These are phyloP conservation scores for Hypothenemus hampei DNA, from an alignment of 1,140 invertebrate species.

Conservation along the genomic window DNA sequence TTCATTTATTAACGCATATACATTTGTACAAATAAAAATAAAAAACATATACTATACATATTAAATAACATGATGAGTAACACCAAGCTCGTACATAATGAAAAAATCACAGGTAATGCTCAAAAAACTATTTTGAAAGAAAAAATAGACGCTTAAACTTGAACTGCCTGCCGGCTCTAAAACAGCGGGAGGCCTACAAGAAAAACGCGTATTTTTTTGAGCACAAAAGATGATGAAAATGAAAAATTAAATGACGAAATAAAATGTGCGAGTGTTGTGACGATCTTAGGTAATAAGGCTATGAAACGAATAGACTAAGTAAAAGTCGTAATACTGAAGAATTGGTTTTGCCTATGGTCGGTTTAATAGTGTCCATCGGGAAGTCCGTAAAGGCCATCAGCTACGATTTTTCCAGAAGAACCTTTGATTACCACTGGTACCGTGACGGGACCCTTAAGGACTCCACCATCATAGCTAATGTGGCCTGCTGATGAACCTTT, in stretches of 20 bases:
- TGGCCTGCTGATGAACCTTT: slow-evolving; percentile 19
- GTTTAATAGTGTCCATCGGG: slow-evolving; percentile 21
- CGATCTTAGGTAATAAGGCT: slow-evolving; percentile 28
- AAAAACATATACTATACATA: slow-evolving; percentile 27
- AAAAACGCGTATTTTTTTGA: slow-evolving; percentile 5
- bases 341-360: slow-evolving; percentile 29
- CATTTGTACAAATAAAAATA: slow-evolving; percentile 28
- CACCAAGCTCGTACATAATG: slow-evolving; percentile 30
- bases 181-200: slow-evolving; percentile 22
- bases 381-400: slow-evolving; percentile 34
- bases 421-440: slow-evolving; percentile 35
- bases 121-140: too few species aligned
- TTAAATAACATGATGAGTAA: slow-evolving; percentile 30
- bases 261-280: slow-evolving; percentile 20
- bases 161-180: slow-evolving; percentile 21
- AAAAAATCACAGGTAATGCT: slow-evolving; percentile 28
- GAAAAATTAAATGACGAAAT: slow-evolving; percentile 13
- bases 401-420: slow-evolving; percentile 34
- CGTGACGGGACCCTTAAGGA: slow-evolving; percentile 34
- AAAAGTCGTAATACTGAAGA: slow-evolving; percentile 28
- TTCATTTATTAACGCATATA: slow-evolving; percentile 32
- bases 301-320: slow-evolving; percentile 16
- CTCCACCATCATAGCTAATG: slow-evolving; percentile 29
- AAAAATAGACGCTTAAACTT: slow-evolving; percentile 3
- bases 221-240: slow-evolving; percentile 18